Base-by-base conservation (phyloP, 2,797 vertebrate species). In the Poecile montanus region DNA sequence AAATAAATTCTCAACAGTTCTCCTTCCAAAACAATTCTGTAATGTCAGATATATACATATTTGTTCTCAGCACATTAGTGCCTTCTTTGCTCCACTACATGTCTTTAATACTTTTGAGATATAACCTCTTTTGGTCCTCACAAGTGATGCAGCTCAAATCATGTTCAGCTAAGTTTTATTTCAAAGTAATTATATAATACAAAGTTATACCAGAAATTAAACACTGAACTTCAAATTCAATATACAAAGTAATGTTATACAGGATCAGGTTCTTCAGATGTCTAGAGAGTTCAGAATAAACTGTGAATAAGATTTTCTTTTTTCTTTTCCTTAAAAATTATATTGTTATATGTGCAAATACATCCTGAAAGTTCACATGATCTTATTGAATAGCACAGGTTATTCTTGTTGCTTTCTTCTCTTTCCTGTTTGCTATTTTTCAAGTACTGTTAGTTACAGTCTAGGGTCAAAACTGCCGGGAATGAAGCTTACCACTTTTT, bases 271-370 rank as follows among this genome's bases (percentile, higher is more conserved):
- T 88, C 76, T 56, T 89, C 54, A 51, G 47, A 23, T 48, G 20
- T 8, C 50, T 54, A 50, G 8, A 63, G 60, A 65, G 32, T 56
- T 76, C 70, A 65, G 42, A 56, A 58, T 14, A 5, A 53, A 25
- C 42, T 25, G 9, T 23, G 27, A 84, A 27, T 4, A 86, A 54
- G 6, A 42, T 40, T 40, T 40, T 40, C 1, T 26, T 17, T 74
- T 47, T 34, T 30, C 29, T 29, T 25, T 30, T 6, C 38, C 6
- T 19, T 3, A 36, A 38, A 30, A 13, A 10, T 0, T 3, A 1
- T 29, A 38, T 19, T 77, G 4, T 7, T 66, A 1, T 16, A 29
- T 25, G 27, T 66, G n/a, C 40, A 78, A 93, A 86, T 56, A 48
- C 2, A 48, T 53, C 42, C 45, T 57, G 32, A 51, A 91, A 65